Percentiles rank a stretch among this genome's conserved stretches.
Evolutionary conservation across 2,888 invertebrate species (phyloP).

Genomic region (Troides helena): DNA sequence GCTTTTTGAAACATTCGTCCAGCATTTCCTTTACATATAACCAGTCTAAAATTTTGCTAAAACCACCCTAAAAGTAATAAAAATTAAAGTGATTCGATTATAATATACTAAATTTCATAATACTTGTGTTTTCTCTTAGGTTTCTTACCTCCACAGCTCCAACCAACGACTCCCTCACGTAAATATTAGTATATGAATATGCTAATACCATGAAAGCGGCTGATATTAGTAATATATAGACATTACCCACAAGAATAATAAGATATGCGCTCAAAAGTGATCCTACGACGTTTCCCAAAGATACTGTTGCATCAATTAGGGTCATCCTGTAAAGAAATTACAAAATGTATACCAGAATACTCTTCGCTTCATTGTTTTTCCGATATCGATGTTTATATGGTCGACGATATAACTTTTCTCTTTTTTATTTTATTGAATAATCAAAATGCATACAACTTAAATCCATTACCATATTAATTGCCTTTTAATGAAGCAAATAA

Average conservation of each 20-base stretch:
- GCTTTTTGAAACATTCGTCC: conserved; percentile 63
- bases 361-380: background rate
- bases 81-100: background rate
- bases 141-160: conserved; percentile 58
- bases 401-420: too few species aligned
- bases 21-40: conserved; percentile 67
- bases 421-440: too few species aligned
- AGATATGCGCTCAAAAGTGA: conserved; percentile 81
- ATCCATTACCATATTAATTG: too few species aligned
- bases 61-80: conserved; percentile 44
- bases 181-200: conserved; percentile 69
- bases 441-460: too few species aligned
- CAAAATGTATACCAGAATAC: background rate
- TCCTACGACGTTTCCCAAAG: conserved; percentile 82
- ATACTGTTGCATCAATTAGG: conserved; percentile 80
- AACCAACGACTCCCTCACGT: conserved; percentile 75
- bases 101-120: background rate
- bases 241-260: conserved; percentile 76
- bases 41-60: conserved; percentile 52
- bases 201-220: conserved; percentile 66
- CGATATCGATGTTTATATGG: background rate
- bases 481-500: too few species aligned
- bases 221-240: conserved; percentile 73
- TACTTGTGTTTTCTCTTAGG: background rate
- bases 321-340: conserved; percentile 76